Base-by-base conservation (phyloP, 2,888 invertebrate species). In the Parochlus steinenii region DNA sequence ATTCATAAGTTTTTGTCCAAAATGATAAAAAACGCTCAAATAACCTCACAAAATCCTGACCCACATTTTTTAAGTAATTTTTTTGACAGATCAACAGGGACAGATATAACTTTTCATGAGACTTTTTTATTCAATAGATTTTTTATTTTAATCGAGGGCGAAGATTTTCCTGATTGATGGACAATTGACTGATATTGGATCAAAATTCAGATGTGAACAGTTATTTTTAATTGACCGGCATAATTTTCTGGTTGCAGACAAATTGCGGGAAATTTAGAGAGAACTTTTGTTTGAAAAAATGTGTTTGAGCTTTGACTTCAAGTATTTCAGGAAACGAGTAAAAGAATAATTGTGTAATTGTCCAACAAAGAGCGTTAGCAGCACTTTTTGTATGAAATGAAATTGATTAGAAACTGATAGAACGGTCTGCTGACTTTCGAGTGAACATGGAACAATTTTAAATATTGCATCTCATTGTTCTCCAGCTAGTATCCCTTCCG, bases 231-330 rank as follows among this genome's bases (percentile, higher is more conserved):
- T 36, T 36, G 36, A 36, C 36, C 36, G 25, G 23, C 36, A 36
- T 36, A 36, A 36, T 30, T 35, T 14, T 17, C 23, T 34, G 28
- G 15, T 14, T 22, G 16, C 16, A n/a, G 6, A 14, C 27, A 14
- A 4, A n/a, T 27, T 11, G 16, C 19, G 30, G 5, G n/a, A 12
- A 25, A 25, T 11, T 7, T 5, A 6, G n/a, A 11, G 6, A 24
- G 19, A 33, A 29, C 29, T 30, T 36, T 36, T 29, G 30, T 36
- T 36, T 29, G 36, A 36, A 32, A 36, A n/a, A n/a, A n/a, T n/a
- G n/a, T n/a, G n/a, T n/a, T n/a, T n/a, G n/a, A n/a, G n/a, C n/a
- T n/a, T n/a, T n/a, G n/a, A n/a, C n/a, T n/a, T n/a, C n/a, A n/a
- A n/a, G n/a, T n/a, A n/a, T n/a, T n/a, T n/a, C n/a, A n/a, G n/a